Conservation (phyloP, 2,888 invertebrate species). For the Diadegma fenestrale region DNA sequence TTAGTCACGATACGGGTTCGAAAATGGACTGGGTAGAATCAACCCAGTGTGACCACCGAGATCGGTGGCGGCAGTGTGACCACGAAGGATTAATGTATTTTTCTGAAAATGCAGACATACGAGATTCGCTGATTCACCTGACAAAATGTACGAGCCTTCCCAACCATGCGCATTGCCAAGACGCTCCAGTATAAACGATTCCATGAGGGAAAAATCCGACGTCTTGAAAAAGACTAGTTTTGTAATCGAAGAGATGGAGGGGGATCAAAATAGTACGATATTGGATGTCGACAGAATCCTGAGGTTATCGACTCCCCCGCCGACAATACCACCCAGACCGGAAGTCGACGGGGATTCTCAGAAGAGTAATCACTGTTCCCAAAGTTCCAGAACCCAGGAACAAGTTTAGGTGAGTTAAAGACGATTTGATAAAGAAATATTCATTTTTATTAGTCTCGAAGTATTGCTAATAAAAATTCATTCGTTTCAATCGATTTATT, state of each 20-base stretch:
- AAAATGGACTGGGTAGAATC: no score
- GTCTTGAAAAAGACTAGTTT: slow-evolving; percentile 74
- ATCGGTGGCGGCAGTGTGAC: no score
- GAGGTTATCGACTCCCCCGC: slow-evolving; percentile 69
- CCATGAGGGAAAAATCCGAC: slow-evolving; percentile 66
- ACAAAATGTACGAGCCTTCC: slow-evolving; percentile 71
- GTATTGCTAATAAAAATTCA: neutral
- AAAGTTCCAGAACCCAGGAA: slow-evolving; percentile 70
- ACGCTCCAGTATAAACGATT: slow-evolving; percentile 74
- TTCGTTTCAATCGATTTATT: neutral
- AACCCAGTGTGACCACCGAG: no score
- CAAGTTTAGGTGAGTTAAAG: slow-evolving; percentile 76
- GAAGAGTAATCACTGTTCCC: slow-evolving; percentile 74
- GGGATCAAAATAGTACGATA: slow-evolving; percentile 42
- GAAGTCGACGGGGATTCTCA: slow-evolving; percentile 67
- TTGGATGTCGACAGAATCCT: slow-evolving; percentile 60
- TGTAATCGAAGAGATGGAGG: slow-evolving; percentile 68
- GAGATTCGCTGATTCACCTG: slow-evolving; percentile 73
- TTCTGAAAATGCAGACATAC: slow-evolving; percentile 69
- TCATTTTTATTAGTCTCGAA: neutral
- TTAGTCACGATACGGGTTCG: no score
- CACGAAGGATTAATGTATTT: neutral
- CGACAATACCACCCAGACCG: slow-evolving; percentile 66
- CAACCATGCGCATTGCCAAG: slow-evolving; percentile 63
- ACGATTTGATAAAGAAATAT: neutral